These are phyloP conservation scores for Amphilophus citrinellus DNA, from an alignment of 2,113 vertebrate species.

Conservation along the genomic window DNA sequence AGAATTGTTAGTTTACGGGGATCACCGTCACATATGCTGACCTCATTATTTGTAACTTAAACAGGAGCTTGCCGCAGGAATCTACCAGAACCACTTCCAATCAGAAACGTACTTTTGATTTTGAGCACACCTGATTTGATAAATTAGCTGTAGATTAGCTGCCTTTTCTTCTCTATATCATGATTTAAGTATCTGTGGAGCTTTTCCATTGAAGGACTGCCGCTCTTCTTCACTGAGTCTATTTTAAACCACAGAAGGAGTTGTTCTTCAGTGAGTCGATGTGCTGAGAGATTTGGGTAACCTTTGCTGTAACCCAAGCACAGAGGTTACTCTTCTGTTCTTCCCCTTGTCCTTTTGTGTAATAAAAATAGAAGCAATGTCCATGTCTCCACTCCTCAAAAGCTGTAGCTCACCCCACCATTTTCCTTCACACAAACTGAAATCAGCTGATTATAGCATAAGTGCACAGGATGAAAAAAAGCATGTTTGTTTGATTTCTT, in stretches of 20 bases:
- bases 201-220: background rate
- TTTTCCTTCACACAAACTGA: no score
- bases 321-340: no score
- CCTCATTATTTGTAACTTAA: background rate
- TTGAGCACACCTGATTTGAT: background rate
- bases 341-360: no score
- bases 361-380: no score
- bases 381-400: no score
- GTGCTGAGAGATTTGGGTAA: background rate
- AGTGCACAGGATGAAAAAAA: no score
- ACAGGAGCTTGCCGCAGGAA: no score
- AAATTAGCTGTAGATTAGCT: background rate
- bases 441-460: no score
- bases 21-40: background rate
- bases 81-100: no score
- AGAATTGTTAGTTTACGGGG: background rate
- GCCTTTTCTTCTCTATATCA: background rate
- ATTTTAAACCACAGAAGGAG: background rate
- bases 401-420: no score
- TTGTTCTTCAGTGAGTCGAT: background rate
- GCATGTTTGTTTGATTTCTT: no score
- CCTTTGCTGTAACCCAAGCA: background rate
- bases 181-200: background rate
- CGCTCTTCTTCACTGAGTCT: background rate
- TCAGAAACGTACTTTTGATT: background rate